Evolutionary conservation across 1,140 invertebrate species (phyloP).

Genomic region (Drosophila novamexicana): DNA sequence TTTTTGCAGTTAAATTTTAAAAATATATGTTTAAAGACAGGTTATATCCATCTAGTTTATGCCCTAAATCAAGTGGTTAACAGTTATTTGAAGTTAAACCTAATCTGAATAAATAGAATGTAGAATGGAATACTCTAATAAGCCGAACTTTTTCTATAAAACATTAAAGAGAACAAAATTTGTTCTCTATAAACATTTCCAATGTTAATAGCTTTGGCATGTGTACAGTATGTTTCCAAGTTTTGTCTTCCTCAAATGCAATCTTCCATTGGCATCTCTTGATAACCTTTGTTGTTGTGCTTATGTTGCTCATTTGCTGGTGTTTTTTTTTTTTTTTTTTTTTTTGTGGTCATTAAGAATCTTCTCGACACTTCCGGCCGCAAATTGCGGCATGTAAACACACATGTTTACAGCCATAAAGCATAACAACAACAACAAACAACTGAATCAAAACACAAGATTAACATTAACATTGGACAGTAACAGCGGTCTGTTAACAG

Average conservation of each 20-base stretch:
- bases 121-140: no score
- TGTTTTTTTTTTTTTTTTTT: constrained; percentile 30
- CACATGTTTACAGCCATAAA: constrained; percentile 70
- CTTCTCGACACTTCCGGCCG: constrained; percentile 61
- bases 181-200: no score
- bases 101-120: no score
- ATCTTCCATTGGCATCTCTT: constrained; percentile 10
- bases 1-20: no score
- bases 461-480: constrained; percentile 38
- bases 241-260: constrained; percentile 3
- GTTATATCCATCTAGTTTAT: no score
- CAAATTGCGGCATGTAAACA: constrained; percentile 73
- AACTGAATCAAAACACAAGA: constrained; percentile 26
- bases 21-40: no score
- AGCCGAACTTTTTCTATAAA: no score
- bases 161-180: no score
- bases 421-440: constrained; percentile 36
- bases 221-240: not conserved
- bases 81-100: no score
- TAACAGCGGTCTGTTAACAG: constrained; percentile 49
- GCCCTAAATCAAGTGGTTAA: no score
- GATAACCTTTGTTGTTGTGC: constrained; percentile 32
- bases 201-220: not conserved
- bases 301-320: constrained; percentile 49
- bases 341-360: constrained; percentile 70